Evolutionary conservation across 2,797 vertebrate genomes (phyloP).

Genomic region (Linurgus olivaceus): DNA sequence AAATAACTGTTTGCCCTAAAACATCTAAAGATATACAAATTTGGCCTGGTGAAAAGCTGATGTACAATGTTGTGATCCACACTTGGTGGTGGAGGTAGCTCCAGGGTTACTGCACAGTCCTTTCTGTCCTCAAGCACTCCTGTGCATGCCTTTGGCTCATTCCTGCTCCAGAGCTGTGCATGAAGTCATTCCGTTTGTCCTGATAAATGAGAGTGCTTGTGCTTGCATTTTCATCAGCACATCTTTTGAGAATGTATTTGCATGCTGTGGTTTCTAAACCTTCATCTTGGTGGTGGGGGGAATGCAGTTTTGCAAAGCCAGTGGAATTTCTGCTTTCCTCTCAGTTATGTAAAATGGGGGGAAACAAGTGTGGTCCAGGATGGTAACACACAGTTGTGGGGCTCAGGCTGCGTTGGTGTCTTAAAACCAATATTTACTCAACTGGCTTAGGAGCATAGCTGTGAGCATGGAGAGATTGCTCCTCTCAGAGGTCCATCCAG

Average conservation of each 20-base stretch:
- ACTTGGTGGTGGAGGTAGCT: background rate
- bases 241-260: background rate
- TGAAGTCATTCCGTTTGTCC: background rate
- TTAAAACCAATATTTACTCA: background rate
- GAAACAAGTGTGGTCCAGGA: background rate
- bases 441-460: background rate
- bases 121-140: background rate
- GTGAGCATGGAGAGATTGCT: background rate
- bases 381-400: background rate
- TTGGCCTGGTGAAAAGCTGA: background rate
- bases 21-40: background rate
- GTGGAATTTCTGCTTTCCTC: background rate
- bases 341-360: background rate
- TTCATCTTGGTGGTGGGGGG: background rate
- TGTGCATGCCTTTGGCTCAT: background rate
- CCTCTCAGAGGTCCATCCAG: background rate
- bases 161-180: background rate
- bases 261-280: background rate
- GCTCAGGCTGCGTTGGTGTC: background rate
- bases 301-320: background rate
- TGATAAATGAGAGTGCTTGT: constrained; percentile 10
- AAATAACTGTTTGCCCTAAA: background rate
- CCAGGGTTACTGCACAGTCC: background rate
- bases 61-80: background rate
- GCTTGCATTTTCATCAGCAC: constrained; percentile 17